phyloP scores from a whole-genome alignment of 1,140 invertebrate genomes.

The Tetramorium simillimum region DNA sequence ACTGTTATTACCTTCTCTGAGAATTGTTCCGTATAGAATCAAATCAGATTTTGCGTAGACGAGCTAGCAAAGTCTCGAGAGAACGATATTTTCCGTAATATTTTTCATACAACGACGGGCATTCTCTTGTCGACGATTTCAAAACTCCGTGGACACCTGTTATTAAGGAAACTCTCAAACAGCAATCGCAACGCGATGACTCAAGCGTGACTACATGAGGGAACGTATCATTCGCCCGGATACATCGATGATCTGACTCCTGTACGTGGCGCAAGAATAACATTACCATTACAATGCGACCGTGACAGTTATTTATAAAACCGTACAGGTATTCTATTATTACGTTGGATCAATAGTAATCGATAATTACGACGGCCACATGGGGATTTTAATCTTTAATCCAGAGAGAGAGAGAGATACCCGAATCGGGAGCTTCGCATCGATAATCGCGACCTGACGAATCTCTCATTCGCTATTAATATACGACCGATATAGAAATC shows the following conservation, averaged over 20 bases:
- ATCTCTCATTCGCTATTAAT: neutral
- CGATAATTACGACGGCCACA: conserved; percentile 4
- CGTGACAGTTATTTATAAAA: conserved; percentile 34
- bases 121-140: conserved; percentile 16
- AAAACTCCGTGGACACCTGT: neutral
- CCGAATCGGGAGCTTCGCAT: neutral
- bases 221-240: conserved; percentile 25
- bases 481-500: neutral
- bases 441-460: neutral
- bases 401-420: no score
- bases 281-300: conserved; percentile 25
- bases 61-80: neutral
- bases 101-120: neutral
- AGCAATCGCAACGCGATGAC: conserved; percentile 17
- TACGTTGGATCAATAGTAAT: conserved; percentile 26
- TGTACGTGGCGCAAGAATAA: conserved; percentile 12
- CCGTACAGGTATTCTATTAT: conserved; percentile 3
- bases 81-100: neutral
- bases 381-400: conserved; percentile 28
- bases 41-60: neutral
- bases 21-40: neutral
- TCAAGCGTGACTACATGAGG: conserved; percentile 28
- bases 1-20: neutral
- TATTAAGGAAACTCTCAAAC: conserved; percentile 21
- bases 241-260: conserved; percentile 42